Base-by-base conservation (phyloP, 2,113 vertebrate species). In the Callionymus lyra region DNA sequence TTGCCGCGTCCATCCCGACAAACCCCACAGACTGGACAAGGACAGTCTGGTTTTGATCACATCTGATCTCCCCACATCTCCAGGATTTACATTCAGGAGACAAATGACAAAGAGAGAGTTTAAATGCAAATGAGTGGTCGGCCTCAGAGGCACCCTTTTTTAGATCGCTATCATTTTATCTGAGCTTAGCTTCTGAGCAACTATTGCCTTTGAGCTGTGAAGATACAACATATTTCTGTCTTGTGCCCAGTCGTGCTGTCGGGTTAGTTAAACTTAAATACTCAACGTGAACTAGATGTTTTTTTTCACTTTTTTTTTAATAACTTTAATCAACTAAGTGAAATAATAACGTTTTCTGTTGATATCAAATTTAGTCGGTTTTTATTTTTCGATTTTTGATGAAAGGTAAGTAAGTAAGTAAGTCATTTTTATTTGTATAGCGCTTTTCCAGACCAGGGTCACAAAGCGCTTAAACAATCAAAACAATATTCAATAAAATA, bases 101-200 rank as follows among this genome's bases (percentile, higher is more conserved):
- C 44, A 55, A 59, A 58, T 54, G 41, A 79, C 74, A 79, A 77
- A 79, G 74, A 72, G 21, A 8, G 21, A 74, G 50, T 53, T 59
- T 41, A 50, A 16, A 77, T 79, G 76, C 72, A 82, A 82, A 82
- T 82, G 72, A 74, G 74, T 62, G 36, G 10, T 9, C n/a, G 13
- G 51, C 34, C 70, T 82, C 65, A 82, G 78, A 70, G 69, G 58
- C 65, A 50, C 59, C n/a, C 51, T 75, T 77, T 82, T 77, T 82
- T 41, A 44, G 53, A 74, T 60, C 43, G 44, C 46, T 50, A 61
- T 67, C 61, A 14, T 62, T 72, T 74, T 55, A 67, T 70, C 63
- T 54, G 36, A n/a, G n/a, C n/a, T n/a, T 14, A 43, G 34, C 61
- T 50, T 66, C 42, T 27, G 38, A 41, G 38, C 15, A 3, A 46